Conservation (phyloP, 2,888 invertebrate genomes). For the Cenopis cana region DNA sequence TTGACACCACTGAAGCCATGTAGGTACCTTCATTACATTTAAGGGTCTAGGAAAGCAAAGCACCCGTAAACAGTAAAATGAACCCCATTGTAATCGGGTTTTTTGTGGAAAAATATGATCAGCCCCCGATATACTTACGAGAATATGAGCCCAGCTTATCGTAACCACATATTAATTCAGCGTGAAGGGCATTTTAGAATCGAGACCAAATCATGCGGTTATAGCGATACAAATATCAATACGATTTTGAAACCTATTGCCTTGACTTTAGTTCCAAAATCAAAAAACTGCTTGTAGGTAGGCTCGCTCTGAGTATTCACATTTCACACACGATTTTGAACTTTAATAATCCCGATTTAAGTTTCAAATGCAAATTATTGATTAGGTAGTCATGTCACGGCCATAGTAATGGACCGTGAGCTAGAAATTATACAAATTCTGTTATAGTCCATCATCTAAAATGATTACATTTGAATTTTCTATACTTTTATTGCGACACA, state of each 20-base stretch:
- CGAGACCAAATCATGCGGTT: conserved; percentile 14
- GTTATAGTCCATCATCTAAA: conserved; percentile 32
- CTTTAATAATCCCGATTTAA: conserved; percentile 1
- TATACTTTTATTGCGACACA: neutral
- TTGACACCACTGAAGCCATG: too few relatives aligned
- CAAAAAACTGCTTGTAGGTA: neutral
- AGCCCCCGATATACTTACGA: neutral
- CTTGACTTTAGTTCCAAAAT: conserved; percentile 6
- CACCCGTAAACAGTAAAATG: too few relatives aligned
- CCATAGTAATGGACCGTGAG: conserved; percentile 35
- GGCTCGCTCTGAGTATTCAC: neutral
- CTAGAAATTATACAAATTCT: conserved; percentile 36
- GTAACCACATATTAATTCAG: conserved; percentile 8
- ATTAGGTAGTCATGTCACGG: conserved; percentile 28
- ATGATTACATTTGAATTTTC: conserved; percentile 26
- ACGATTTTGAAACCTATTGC: neutral
- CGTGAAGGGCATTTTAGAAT: conserved; percentile 24
- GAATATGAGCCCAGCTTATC: neutral
- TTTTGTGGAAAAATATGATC: too few relatives aligned
- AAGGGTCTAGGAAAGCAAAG: too few relatives aligned
- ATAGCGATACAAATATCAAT: neutral
- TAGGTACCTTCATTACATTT: too few relatives aligned
- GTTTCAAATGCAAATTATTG: neutral
- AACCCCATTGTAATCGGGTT: too few relatives aligned
- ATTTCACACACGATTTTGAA: neutral